Evolutionary conservation across 2,888 invertebrate genomes (phyloP).

Genomic region (Myathropa florea): DNA sequence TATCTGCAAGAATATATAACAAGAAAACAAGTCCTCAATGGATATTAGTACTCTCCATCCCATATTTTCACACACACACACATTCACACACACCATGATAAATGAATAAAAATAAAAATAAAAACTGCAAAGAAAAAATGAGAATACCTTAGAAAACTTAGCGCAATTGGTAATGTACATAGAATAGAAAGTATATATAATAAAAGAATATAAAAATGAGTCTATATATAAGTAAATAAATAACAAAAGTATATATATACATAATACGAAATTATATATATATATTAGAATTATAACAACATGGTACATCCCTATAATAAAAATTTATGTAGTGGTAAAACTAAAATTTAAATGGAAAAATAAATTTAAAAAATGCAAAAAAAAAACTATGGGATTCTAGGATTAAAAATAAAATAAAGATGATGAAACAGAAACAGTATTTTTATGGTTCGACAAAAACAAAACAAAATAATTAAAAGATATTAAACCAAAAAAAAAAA

Average conservation of each 20-base stretch:
- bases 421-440: conserved; percentile 65
- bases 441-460: conserved; percentile 65
- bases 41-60: not conserved
- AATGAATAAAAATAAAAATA: conserved; percentile 11
- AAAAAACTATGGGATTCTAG: conserved; percentile 64
- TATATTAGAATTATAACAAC: conserved; percentile 41
- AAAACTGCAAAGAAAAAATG: conserved; percentile 52
- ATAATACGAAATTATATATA: conserved; percentile 27
- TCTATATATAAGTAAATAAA: conserved; percentile 57
- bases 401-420: conserved; percentile 48
- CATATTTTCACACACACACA: conserved; percentile 32
- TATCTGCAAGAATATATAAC: conserved; percentile 25
- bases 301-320: conserved; percentile 56
- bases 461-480: conserved; percentile 57
- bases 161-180: conserved; percentile 79
- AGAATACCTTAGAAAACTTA: conserved; percentile 80
- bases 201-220: conserved; percentile 53
- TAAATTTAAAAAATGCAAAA: conserved; percentile 42
- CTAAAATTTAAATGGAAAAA: conserved; percentile 39
- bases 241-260: conserved; percentile 32
- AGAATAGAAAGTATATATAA: conserved; percentile 72
- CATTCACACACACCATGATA: conserved; percentile 19
- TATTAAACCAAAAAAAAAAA: conserved; percentile 25
- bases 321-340: conserved; percentile 60
- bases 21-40: not conserved